phyloP scores from a whole-genome alignment of 30 jellyfish, hydroid and myxozoan species.

The Sanderia malayensis region DNA sequence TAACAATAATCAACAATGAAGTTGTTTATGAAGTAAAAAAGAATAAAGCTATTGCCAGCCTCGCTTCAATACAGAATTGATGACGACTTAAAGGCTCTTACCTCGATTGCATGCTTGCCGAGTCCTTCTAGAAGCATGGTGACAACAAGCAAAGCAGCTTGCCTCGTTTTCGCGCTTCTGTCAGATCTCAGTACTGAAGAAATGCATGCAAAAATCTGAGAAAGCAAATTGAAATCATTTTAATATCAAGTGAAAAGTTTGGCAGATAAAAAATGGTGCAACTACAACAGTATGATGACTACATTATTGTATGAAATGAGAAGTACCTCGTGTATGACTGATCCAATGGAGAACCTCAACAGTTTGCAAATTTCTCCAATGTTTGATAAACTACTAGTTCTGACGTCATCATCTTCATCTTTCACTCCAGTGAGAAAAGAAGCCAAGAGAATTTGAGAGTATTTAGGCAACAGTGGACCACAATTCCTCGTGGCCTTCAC shows the following conservation, averaged over 20 bases:
- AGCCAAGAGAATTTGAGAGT: conserved; percentile 59
- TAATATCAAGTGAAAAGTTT: too few species aligned
- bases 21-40: too few species aligned
- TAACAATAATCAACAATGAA: too few species aligned
- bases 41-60: neutral
- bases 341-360: conserved; percentile 59
- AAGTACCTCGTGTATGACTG: conserved; percentile 68
- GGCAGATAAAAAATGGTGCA: too few species aligned
- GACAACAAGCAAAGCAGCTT: conserved; percentile 72
- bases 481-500: conserved; percentile 54
- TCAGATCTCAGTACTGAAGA: conserved; percentile 52
- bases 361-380: conserved; percentile 75
- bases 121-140: conserved; percentile 66
- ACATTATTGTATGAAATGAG: too few species aligned
- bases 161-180: conserved; percentile 27
- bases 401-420: conserved; percentile 62
- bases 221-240: neutral
- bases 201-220: conserved; percentile 37
- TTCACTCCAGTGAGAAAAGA: conserved; percentile 77
- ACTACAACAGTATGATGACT: too few species aligned
- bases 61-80: neutral
- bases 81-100: neutral
- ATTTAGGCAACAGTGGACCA: conserved; percentile 68
- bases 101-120: conserved; percentile 51
- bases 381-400: conserved; percentile 85